Base-by-base conservation (phyloP, 2,888 invertebrate species). In the Acrobasis suavella region DNA sequence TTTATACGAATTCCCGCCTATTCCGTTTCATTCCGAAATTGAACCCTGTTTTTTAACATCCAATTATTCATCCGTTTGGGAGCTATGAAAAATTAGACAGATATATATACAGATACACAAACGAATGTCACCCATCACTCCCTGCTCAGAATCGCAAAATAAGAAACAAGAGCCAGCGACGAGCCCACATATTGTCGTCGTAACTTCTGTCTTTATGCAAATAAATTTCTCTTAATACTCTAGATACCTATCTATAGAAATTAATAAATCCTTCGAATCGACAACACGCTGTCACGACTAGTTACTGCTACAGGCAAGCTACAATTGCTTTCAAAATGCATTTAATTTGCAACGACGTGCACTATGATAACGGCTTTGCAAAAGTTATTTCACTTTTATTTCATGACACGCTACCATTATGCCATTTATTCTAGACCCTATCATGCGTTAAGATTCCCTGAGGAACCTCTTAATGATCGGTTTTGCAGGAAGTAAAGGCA, bases 401-500 rank as follows among this genome's bases (percentile, higher is more conserved):
- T 38, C 50, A 50, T 38, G 32, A 59, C 50, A 59, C 49, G 17
- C 22, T 38, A 60, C 59, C 15, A 60, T 60, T 60, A 50, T n/a
- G 39, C 56, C 56, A 56, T 56, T 39, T 42, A 56, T 46, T 42
- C 22, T 56, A 42, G 39, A 55, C 16, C 54, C 52, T 52, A 52
- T 52, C 38, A 39, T 22, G 39, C 56, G 39, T 56, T 59, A 37
- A 59, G 37, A 59, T 59, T 50, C 38, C 17, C 50, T 16, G 6
- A 60, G 60, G 60, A 63, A 59, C 52, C 49, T 12, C n/a, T 17
- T 62, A 59, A 64, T 64, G 58, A 63, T 51, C 37, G 65, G 65
- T 58, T 64, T 55, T 55, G 65, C 63, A 65, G 65, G 63, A 65
- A 62, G 65, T 46, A 49, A 55, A 62, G 52, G 37, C 22, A 58